Evolutionary conservation across 1,140 invertebrate species (phyloP), one percentile per base, ranked within the genome.

Genomic region (Pteromalus puparum): DNA sequence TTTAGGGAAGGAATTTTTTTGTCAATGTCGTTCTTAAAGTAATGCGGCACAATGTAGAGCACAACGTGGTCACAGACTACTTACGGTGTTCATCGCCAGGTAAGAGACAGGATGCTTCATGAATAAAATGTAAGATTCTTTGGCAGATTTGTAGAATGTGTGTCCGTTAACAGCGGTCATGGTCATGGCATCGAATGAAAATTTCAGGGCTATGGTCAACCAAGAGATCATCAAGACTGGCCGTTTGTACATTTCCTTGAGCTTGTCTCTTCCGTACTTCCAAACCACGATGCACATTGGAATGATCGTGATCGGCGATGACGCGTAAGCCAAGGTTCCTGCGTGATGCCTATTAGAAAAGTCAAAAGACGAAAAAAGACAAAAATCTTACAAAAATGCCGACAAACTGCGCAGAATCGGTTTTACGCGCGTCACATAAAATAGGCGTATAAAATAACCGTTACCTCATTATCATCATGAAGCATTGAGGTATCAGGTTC

Each of bases 91-190:
- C 6, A 81, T 61, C 5, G 70, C 24, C 21, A 81, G 34, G 24
- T 30, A 81, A 0, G 68, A 73, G 0, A 61, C 10, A 4, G 70
- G 68, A 61, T 81, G 48, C 10, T 73, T 53, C 68, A 81, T 74
- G 1, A 53, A 21, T n/a, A 81, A 15, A 34, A 73, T 38, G 70
- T 73, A 81, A 21, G 80, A 81, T 0, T 81, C 46, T 24, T 74
- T 73, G 13, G 70, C 80, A 1, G 80, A 73, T 13, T 81, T 26
- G 70, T 81, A 81, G 61, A 53, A 81, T 2, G n/a, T 53, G 1
- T 74, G 48, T 15, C 80, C 80, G 6, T 81, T 70, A 12, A 81
- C 74, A 7, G 80, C 68, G 18, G 18, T 72, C 46, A 73, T 61
- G 5, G 70, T 24, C 26, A 81, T 46, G 4, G 80, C 80, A 4